Conservation (phyloP, 2,888 invertebrate genomes). For the Drosophila cognata region DNA sequence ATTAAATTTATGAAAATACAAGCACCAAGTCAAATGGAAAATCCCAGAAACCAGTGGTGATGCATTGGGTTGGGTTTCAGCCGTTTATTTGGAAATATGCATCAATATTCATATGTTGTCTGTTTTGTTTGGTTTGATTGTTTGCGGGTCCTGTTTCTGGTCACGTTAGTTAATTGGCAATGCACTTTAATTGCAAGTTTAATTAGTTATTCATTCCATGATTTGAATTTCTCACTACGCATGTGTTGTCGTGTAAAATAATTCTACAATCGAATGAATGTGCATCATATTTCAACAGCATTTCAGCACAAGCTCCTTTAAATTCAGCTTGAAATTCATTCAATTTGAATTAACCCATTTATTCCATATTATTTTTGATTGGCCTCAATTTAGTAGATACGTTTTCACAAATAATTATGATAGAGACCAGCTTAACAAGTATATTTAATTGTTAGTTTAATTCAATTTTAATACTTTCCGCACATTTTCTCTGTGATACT, state of each 20-base stretch:
- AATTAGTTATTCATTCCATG: constrained; percentile 47
- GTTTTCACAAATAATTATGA: not conserved
- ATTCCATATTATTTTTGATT: not conserved
- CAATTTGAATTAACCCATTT: not conserved
- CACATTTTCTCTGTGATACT: too few species aligned
- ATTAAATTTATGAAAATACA: not conserved
- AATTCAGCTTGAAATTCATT: not conserved
- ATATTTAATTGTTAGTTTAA: not conserved
- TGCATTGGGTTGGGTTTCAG: not conserved
- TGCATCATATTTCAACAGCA: constrained; percentile 9
- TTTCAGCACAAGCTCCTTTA: not conserved
- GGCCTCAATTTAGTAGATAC: not conserved
- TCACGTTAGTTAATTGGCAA: constrained; percentile 41
- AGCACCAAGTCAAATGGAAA: not conserved
- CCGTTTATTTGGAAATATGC: not conserved
- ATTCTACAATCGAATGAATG: not conserved
- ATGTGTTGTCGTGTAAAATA: not conserved
- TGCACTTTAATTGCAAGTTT: constrained; percentile 38
- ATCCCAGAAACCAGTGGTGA: not conserved
- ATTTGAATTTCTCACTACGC: constrained; percentile 31
- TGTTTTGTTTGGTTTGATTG: constrained; percentile 16
- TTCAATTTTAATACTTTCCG: not conserved
- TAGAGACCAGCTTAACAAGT: not conserved
- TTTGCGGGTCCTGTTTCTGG: constrained; percentile 23
- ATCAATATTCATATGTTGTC: constrained; percentile 30